Conservation (phyloP, 64 coral and sea anemone species). For the Astreopora myriophthalma region DNA sequence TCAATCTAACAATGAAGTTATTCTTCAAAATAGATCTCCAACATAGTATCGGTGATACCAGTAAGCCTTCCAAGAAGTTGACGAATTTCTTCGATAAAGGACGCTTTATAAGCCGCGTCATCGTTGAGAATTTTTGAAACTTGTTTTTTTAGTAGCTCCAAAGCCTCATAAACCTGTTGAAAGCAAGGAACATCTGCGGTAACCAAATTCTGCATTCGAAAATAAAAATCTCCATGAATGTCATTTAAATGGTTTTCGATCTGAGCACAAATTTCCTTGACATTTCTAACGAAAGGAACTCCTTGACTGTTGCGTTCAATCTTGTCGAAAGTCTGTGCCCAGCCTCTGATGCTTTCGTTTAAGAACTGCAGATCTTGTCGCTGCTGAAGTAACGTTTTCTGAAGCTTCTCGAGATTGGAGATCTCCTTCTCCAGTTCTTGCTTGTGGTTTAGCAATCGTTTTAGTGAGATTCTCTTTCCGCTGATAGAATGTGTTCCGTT, state of each 20-base stretch:
- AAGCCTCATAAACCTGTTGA: constrained; percentile 89
- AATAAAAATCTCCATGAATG: constrained; percentile 94
- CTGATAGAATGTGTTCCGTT: constrained; percentile 57
- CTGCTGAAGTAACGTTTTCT: constrained; percentile 77
- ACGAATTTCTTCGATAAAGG: constrained; percentile 94
- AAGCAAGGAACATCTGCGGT: constrained; percentile 91
- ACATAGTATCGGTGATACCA: constrained; percentile 77
- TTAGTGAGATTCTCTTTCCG: constrained; percentile 84
- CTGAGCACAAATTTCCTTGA: constrained; percentile 85
- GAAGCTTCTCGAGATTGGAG: constrained; percentile 60
- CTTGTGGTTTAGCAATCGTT: constrained; percentile 69
- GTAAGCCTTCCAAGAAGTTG: constrained; percentile 77
- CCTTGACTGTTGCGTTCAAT: constrained; percentile 85
- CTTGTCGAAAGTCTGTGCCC: constrained; percentile 77
- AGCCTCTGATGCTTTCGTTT: constrained; percentile 65
- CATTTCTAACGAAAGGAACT: constrained; percentile 85
- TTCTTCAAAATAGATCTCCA: constrained; percentile 90
- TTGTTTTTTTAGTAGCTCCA: constrained; percentile 91
- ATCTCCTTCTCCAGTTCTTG: constrained; percentile 71
- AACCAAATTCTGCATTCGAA: constrained; percentile 89
- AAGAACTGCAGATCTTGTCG: constrained; percentile 77
- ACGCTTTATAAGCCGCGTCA: constrained; percentile 80
- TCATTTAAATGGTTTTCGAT: constrained; percentile 79
- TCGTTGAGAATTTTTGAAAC: constrained; percentile 82
- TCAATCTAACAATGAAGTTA: neutral